A percentile compares a stretch with the other conserved stretches of the same genome.
Evolutionary conservation across 2,797 vertebrate genomes (phyloP).

Genomic region (Gobionotothen gibberifrons): DNA sequence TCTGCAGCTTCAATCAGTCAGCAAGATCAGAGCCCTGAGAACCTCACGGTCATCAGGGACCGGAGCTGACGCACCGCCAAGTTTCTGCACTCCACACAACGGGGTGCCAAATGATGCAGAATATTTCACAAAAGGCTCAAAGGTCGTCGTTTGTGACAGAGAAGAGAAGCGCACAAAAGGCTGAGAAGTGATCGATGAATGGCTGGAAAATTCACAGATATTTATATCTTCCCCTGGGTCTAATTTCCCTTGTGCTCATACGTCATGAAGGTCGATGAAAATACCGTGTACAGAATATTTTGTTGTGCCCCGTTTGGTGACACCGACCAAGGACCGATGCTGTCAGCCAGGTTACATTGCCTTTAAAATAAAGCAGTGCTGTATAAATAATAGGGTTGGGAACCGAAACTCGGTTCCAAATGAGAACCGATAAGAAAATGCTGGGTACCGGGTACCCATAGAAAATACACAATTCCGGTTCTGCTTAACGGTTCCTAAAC

Average conservation of each 20-base stretch:
- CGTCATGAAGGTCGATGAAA: constrained; percentile 41
- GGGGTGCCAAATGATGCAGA: constrained; percentile 42
- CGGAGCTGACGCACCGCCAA: constrained; percentile 50
- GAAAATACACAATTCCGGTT: too few relatives aligned
- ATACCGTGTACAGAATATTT: constrained; percentile 18
- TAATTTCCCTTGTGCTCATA: constrained; percentile 39
- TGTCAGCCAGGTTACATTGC: constrained; percentile 29
- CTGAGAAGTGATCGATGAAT: constrained; percentile 17
- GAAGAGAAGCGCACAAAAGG: constrained; percentile 18
- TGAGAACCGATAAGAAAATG: too few relatives aligned
- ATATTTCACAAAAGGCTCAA: constrained; percentile 50
- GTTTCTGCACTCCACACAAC: constrained; percentile 33
- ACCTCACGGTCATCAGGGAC: constrained; percentile 58
- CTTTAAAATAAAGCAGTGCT: not conserved
- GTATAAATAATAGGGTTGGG: not conserved
- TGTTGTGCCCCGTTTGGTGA: constrained; percentile 30
- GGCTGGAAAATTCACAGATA: constrained; percentile 29
- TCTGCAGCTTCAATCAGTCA: constrained; percentile 68
- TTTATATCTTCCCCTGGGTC: constrained; percentile 38
- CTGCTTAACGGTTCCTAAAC: too few relatives aligned
- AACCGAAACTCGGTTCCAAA: too few relatives aligned
- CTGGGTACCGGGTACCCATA: too few relatives aligned
- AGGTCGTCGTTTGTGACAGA: constrained; percentile 31
- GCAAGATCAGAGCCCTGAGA: constrained; percentile 47
- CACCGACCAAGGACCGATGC: constrained; percentile 19